Evolutionary conservation across 1,140 invertebrate genomes (phyloP).

Genomic region (Adelges cooleyi): DNA sequence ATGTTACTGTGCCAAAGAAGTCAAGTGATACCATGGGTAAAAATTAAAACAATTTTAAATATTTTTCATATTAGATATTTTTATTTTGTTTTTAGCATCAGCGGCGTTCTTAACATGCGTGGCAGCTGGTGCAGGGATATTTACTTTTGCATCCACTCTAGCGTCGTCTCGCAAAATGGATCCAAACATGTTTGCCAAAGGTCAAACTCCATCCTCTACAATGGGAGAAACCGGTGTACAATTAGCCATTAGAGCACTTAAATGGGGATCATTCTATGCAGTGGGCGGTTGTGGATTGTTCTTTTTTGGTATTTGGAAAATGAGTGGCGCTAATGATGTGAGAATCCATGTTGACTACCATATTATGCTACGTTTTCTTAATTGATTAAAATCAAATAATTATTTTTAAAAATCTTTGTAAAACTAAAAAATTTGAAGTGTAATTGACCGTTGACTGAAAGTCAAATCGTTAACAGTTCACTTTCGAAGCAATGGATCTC

Average conservation of each 20-base stretch:
- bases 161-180: conserved; percentile 65
- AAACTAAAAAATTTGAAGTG: too few species aligned
- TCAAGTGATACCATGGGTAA: too few species aligned
- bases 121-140: conserved; percentile 62
- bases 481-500: too few species aligned
- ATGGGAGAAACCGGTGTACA: conserved; percentile 61
- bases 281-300: conserved; percentile 66
- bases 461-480: too few species aligned
- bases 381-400: too few species aligned
- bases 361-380: too few species aligned
- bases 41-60: too few species aligned
- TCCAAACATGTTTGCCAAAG: conserved; percentile 65
- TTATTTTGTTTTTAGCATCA: conserved; percentile 44
- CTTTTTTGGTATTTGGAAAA: conserved; percentile 76
- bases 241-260: conserved; percentile 68
- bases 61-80: not conserved
- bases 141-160: conserved; percentile 69
- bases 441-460: too few species aligned
- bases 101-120: conserved; percentile 62
- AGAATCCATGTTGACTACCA: too few species aligned
- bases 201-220: conserved; percentile 50
- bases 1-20: too few species aligned
- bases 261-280: conserved; percentile 77
- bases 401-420: too few species aligned
- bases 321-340: conserved; percentile 70